Percentiles rank a stretch among this genome's conserved stretches.
Evolutionary conservation across 2,888 invertebrate genomes (phyloP).

Genomic region (Ramazzottius varieornatus): DNA sequence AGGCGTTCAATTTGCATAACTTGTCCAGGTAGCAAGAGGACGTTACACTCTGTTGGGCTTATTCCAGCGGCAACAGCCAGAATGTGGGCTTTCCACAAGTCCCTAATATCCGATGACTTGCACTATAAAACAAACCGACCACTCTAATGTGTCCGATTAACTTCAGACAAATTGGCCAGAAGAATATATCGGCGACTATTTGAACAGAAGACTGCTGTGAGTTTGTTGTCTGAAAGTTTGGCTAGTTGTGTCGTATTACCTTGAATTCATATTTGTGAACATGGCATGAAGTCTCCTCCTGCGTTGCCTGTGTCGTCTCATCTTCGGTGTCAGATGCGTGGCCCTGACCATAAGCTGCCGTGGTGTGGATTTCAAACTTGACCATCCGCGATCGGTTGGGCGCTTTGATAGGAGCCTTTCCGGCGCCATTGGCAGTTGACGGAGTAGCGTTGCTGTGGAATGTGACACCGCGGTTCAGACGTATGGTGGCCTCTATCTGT

Average conservation of each 20-base stretch:
- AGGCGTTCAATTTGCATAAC: not conserved
- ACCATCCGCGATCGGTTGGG: not conserved
- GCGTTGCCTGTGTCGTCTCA: no score
- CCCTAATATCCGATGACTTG: not conserved
- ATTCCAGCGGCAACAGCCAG: not conserved
- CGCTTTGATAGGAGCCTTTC: not conserved
- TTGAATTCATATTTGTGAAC: not conserved
- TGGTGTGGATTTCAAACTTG: not conserved
- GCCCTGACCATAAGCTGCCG: not conserved
- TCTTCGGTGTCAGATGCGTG: not conserved
- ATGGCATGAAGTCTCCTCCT: not conserved
- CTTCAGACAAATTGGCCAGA: not conserved
- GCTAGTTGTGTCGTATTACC: not conserved
- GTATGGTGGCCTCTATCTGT: not conserved
- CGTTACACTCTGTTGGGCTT: not conserved
- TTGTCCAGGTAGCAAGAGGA: not conserved
- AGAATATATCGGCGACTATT: not conserved
- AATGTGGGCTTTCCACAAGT: slow-evolving; percentile 1
- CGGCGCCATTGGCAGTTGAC: not conserved
- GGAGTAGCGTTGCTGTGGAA: not conserved
- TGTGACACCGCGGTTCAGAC: not conserved
- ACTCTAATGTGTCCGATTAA: not conserved
- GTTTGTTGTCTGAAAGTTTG: not conserved
- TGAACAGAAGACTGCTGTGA: not conserved
- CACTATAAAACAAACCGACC: not conserved